Evolutionary conservation across 2,113 vertebrate genomes (phyloP).

Genomic region (Anhinga anhinga): DNA sequence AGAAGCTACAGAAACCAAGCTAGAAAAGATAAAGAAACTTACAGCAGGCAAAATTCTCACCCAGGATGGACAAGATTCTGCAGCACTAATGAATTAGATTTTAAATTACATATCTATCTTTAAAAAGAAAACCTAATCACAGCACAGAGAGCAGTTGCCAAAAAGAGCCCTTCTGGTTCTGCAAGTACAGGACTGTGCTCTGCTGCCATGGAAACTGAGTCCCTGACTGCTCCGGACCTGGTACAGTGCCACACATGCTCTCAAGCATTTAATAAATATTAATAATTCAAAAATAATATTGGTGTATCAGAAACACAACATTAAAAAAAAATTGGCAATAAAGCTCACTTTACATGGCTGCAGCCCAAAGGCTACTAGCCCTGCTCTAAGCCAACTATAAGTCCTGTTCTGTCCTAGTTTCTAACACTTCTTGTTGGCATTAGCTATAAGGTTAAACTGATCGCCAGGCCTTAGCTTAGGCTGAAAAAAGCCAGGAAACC

Average conservation of each 20-base stretch:
- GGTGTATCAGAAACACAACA: background rate
- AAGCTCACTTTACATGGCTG: background rate
- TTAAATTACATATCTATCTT: background rate
- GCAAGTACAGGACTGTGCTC: constrained; percentile 40
- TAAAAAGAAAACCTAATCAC: constrained; percentile 29
- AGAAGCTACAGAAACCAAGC: constrained; percentile 6
- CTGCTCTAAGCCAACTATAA: background rate
- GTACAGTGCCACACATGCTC: constrained; percentile 50
- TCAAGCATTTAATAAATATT: constrained; percentile 46
- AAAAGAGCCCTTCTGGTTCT: constrained; percentile 28
- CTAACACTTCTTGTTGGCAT: background rate
- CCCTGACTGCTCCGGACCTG: constrained; percentile 25
- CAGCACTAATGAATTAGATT: background rate
- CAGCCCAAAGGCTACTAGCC: background rate
- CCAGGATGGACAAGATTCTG: background rate
- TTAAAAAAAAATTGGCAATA: background rate
- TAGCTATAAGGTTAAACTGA: background rate
- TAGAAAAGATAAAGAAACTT: constrained; percentile 7
- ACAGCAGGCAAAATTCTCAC: constrained; percentile 11
- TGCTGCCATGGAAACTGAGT: constrained; percentile 57
- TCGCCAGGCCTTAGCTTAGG: background rate
- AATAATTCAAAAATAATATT: constrained; percentile 35
- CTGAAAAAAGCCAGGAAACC: background rate
- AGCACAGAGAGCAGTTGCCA: constrained; percentile 5
- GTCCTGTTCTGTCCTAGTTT: background rate